Conservation (phyloP, 2,113 vertebrate genomes). For the Azemiops feae region DNA sequence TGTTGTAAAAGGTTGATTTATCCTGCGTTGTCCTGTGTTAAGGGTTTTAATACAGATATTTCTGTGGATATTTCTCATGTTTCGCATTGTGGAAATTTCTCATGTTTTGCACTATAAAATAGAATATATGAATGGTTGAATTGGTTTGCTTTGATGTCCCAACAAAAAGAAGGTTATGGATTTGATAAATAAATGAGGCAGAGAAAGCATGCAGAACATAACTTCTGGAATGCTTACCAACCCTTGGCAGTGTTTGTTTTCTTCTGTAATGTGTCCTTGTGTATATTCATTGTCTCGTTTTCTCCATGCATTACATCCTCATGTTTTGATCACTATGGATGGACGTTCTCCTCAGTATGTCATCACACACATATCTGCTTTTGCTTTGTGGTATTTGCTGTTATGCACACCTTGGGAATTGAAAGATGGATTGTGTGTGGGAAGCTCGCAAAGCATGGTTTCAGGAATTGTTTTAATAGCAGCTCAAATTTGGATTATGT, state of each 20-base stretch:
- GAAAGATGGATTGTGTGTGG: not conserved
- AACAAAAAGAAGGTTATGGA: not conserved
- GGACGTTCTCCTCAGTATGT: not conserved
- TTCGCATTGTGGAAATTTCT: not conserved
- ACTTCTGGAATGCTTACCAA: not conserved
- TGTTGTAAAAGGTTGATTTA: not conserved
- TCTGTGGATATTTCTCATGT: not conserved
- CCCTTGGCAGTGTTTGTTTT: too few species aligned
- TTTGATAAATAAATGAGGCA: not conserved
- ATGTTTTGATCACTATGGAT: not conserved
- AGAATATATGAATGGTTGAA: not conserved
- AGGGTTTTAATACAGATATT: not conserved
- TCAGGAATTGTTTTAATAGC: not conserved
- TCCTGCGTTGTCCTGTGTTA: not conserved
- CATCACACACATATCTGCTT: not conserved
- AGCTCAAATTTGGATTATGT: not conserved
- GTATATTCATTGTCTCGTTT: not conserved
- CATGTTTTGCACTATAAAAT: not conserved
- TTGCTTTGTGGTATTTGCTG: not conserved
- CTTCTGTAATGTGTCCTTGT: too few species aligned
- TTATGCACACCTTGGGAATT: not conserved
- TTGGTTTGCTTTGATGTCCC: not conserved
- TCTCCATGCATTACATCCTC: not conserved
- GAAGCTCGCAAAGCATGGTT: not conserved
- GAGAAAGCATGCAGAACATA: not conserved